phyloP scores from a whole-genome alignment of 2,797 vertebrate species.

The Oophaga sylvatica region DNA sequence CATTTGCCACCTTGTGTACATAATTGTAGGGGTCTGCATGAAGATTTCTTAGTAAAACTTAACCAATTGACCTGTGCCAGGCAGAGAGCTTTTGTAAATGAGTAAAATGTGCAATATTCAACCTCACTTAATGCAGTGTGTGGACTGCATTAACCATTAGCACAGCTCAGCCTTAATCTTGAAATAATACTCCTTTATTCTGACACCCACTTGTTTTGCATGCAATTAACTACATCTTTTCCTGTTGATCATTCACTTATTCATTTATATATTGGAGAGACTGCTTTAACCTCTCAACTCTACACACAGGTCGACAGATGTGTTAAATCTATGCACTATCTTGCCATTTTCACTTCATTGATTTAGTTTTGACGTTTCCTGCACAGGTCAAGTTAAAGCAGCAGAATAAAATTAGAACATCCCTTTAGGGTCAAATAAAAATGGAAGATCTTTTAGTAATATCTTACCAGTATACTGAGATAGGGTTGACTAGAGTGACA shows the following conservation, averaged over 20 bases:
- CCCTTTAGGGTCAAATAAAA: no score
- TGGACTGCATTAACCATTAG: conserved; percentile 40
- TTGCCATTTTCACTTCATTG: no score
- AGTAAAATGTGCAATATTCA: conserved; percentile 10
- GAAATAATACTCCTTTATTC: conserved; percentile 21
- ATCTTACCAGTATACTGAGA: no score
- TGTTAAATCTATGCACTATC: no score
- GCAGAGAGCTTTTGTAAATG: conserved; percentile 27
- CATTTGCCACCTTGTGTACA: not conserved
- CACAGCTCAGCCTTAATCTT: conserved; percentile 1
- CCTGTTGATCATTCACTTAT: not conserved
- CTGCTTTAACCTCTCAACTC: not conserved
- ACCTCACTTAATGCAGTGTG: conserved; percentile 8
- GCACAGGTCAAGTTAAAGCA: no score
- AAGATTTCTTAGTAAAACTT: conserved; percentile 3
- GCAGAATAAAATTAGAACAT: no score
- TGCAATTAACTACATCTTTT: not conserved
- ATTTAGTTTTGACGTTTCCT: no score
- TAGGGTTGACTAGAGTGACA: no score
- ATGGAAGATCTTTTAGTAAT: no score
- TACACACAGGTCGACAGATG: no score
- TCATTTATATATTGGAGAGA: not conserved
- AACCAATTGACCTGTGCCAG: conserved; percentile 8
- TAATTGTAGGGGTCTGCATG: conserved; percentile 28
- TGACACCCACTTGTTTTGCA: conserved; percentile 7